Evolutionary conservation across 2,113 vertebrate species (phyloP), one percentile per base, ranked within the genome.

Genomic region (Gopherus flavomarginatus): DNA sequence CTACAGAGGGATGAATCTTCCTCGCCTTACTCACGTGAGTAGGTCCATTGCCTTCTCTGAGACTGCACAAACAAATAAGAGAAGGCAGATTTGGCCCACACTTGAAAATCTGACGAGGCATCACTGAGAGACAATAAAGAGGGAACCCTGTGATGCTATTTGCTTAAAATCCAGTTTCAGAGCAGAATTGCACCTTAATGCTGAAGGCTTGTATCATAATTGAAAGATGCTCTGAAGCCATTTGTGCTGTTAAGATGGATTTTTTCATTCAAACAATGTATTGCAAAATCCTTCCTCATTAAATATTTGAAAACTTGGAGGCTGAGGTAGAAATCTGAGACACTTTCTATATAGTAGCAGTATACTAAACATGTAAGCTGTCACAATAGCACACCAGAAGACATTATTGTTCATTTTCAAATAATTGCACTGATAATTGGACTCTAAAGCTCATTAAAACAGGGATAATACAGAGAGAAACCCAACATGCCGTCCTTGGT

Each of bases 131-230:
- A 83, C 26, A 59, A 87, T 75, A 35, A 83, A 81, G 31, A 88
- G 38, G 81, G 80, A 87, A n/a, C 27, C 59, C 53, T 13, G 31
- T 92, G 79, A 88, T 79, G 26, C 53, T 17, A 92, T 88, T 92
- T 83, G 86, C 86, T 84, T 84, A 88, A 88, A 88, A 88, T 88
- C 86, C 62, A 47, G 11, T 92, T 92, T 92, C 81, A 69, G 47
- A 84, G 56, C 47, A 88, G 62, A 72, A 47, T 49, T 79, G 22
- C 35, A 65, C 62, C 83, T 53, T 59, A 84, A 59, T 84, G 81
- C 69, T 65, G 54, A 84, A 88, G 69, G 47, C 77, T 65, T 92
- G n/a, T 84, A 88, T 83, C 81, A 84, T 42, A 87, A 92, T 44
- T 83, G 81, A 88, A 92, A 75, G 83, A 78, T 88, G 80, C 54